These are phyloP conservation scores for Glandiceps talaboti DNA, from an alignment of 53 echinoderm and acorn worm genomes.

Conservation along the genomic window DNA sequence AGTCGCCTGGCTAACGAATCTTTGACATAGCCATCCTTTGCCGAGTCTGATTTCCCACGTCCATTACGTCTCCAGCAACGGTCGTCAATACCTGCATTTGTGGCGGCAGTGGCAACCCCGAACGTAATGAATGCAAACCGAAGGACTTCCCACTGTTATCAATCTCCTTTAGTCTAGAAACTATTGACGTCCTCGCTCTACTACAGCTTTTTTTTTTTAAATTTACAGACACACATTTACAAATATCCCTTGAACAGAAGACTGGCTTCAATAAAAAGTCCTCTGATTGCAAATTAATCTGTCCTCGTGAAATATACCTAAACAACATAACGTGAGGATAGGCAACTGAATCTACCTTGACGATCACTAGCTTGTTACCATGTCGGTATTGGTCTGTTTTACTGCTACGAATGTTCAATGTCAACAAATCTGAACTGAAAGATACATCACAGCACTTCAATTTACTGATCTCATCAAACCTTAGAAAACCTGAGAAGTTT, in stretches of 20 bases:
- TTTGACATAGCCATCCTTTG: constrained; percentile 23
- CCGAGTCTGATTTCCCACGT: constrained; percentile 11
- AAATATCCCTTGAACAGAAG: no score
- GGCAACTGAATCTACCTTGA: no score
- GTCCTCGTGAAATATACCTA: no score
- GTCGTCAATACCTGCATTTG: constrained; percentile 18
- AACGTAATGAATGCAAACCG: background rate
- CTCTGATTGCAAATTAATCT: no score
- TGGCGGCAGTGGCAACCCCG: constrained; percentile 1
- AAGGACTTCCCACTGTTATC: background rate
- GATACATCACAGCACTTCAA: constrained; percentile 1
- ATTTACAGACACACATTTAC: no score
- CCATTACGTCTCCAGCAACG: constrained; percentile 17
- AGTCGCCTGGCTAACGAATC: constrained; percentile 1
- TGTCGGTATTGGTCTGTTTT: no score
- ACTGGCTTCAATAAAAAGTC: no score
- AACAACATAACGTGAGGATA: no score
- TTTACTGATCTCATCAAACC: constrained; percentile 17
- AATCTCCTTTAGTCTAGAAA: background rate
- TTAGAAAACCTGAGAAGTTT: constrained; percentile 15
- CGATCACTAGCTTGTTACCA: no score
- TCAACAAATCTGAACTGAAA: no score
- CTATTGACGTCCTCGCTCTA: background rate
- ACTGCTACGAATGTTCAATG: no score
- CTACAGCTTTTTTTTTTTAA: background rate